phyloP scores from a whole-genome alignment of 2,113 vertebrate genomes.

The Turdus rufiventris region DNA sequence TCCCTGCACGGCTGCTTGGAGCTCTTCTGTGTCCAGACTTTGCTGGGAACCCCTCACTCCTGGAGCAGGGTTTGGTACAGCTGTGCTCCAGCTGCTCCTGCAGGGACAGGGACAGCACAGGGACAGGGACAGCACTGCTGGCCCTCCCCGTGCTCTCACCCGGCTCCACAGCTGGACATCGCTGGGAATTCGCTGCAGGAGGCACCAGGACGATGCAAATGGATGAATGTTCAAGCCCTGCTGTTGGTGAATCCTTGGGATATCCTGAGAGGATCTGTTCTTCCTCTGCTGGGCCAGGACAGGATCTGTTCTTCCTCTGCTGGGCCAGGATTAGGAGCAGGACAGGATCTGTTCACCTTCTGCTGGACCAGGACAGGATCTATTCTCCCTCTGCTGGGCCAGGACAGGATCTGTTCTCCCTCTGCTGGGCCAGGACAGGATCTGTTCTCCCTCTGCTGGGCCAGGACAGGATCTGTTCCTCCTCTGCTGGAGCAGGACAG shows the following conservation, averaged over 20 bases:
- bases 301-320: too few species aligned
- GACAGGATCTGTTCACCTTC: too few species aligned
- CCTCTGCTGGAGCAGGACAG: not conserved
- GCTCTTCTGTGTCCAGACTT: not conserved
- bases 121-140: not conserved
- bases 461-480: slow-evolving; percentile 51
- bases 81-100: not conserved
- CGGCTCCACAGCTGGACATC: not conserved
- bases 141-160: not conserved
- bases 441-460: not conserved
- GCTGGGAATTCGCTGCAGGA: not conserved
- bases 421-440: not conserved
- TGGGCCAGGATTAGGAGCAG: not conserved
- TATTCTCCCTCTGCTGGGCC: too few species aligned
- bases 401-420: too few species aligned
- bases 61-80: not conserved
- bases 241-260: not conserved
- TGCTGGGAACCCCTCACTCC: not conserved
- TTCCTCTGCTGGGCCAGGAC: not conserved
- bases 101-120: not conserved
- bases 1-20: not conserved
- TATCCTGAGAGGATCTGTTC: not conserved
- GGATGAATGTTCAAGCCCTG: not conserved
- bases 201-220: not conserved
- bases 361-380: not conserved